Conservation (phyloP, 2,888 invertebrate species). For the Micoletzkya japonica region DNA sequence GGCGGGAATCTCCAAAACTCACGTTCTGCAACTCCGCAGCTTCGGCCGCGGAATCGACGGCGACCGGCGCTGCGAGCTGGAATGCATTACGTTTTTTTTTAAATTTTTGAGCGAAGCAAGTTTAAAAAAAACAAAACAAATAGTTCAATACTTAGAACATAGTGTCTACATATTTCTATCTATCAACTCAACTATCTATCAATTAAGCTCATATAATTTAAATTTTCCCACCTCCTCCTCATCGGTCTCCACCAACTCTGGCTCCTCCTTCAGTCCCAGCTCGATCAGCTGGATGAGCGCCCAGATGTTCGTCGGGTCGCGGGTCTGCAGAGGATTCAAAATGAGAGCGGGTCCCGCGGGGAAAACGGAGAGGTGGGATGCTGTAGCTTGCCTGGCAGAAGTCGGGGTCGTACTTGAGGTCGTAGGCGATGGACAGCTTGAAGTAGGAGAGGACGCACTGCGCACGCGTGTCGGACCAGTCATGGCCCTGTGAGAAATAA, state of each 20-base stretch:
- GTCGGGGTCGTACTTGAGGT: slow-evolving; percentile 58
- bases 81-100: not conserved
- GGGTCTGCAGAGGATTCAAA: slow-evolving; percentile 1
- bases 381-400: slow-evolving; percentile 53
- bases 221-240: slow-evolving; percentile 6
- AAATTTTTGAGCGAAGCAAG: not conserved
- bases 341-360: not conserved
- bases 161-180: not conserved
- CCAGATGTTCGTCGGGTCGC: slow-evolving; percentile 58
- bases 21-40: slow-evolving; percentile 20
- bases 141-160: too few species aligned
- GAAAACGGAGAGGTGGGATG: not conserved
- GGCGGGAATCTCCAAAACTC: not conserved
- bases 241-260: slow-evolving; percentile 8
- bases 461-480: slow-evolving; percentile 55
- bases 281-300: slow-evolving; percentile 51
- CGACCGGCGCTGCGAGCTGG: not conserved
- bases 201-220: not conserved
- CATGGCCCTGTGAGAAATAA: slow-evolving; percentile 38
- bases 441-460: slow-evolving; percentile 62
- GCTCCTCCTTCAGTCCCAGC: slow-evolving; percentile 26
- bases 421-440: slow-evolving; percentile 56
- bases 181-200: not conserved
- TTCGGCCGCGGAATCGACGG: slow-evolving; percentile 3
- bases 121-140: not conserved